phyloP scores from a whole-genome alignment of 2,113 vertebrate species.

The Hystrix cristata region DNA sequence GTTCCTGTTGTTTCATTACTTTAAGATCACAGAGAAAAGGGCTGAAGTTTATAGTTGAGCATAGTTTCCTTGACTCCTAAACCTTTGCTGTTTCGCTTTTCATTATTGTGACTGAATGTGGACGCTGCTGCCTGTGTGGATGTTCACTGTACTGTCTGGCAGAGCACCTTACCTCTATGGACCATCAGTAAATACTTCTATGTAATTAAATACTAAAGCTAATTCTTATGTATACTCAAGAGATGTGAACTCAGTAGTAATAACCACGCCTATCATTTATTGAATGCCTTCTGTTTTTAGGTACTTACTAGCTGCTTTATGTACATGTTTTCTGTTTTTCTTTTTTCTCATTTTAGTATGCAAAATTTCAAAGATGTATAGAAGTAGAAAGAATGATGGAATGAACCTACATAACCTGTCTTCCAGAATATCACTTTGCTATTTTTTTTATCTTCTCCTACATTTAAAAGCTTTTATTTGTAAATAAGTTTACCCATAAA shows the following conservation, averaged over 20 bases:
- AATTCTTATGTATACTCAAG: neutral
- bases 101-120: neutral
- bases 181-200: neutral
- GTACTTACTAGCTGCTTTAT: neutral
- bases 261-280: neutral
- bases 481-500: neutral
- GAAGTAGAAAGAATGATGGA: neutral
- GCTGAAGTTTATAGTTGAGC: neutral
- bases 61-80: neutral
- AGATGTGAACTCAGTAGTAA: neutral
- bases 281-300: neutral
- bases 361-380: neutral
- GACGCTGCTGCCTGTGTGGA: neutral
- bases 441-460: neutral
- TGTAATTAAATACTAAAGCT: neutral
- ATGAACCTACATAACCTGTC: neutral
- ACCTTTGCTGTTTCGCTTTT: neutral
- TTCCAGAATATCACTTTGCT: conserved; percentile 13
- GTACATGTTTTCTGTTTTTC: neutral
- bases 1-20: neutral
- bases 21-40: neutral
- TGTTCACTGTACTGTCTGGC: neutral
- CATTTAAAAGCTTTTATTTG: neutral
- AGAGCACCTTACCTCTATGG: neutral
- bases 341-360: conserved; percentile 23